Base-by-base conservation (phyloP, 2,888 invertebrate genomes). In the Micropterix aruncella region DNA sequence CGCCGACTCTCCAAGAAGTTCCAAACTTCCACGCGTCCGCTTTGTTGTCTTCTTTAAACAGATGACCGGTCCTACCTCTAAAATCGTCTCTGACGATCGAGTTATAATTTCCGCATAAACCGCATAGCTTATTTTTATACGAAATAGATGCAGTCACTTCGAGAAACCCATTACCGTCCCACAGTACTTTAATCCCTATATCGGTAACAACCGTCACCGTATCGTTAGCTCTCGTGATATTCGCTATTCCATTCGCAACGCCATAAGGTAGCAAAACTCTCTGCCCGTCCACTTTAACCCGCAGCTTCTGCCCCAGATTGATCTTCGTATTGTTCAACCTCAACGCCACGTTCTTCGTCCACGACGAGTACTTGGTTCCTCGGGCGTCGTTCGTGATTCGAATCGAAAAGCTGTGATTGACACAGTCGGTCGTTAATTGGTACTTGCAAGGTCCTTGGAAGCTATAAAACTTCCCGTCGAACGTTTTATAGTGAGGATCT, bases 371-470 rank as follows among this genome's bases (percentile, higher is more conserved):
- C 52, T 79, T 78, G 12, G 85, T 83, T 44, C 77, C 76, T 49
- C 87, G 74, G 1, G 86, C 89, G 57, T 89, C 89, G 59, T 94
- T 95, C 37, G 91, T 87, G 46, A 94, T 88, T 47, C 91, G 77
- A 49, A 95, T 83, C 4, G 88, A 83, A 60, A 94, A 94, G 12
- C 80, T 77, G 53, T 81, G 76, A 52, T 78, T 78, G 18, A 63
- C 65, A 58, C 93, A 94, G 61, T 94, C 93, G 15, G 88, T 80
- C 1, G 83, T 81, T 52, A 95, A 64, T 53, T 91, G 82, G 61
- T 95, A 95, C 61, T 90, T 90, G 66, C 95, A 95, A 1, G 89
- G 79, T 27, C 94, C 95, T 68, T 89, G 89, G 59, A 95, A 95
- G 59, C 88, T 91, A 63, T 84, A 95, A 57, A 91, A 86, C 60